Base-by-base conservation (phyloP, 1,140 invertebrate genomes). In the Sitophilus oryzae region DNA sequence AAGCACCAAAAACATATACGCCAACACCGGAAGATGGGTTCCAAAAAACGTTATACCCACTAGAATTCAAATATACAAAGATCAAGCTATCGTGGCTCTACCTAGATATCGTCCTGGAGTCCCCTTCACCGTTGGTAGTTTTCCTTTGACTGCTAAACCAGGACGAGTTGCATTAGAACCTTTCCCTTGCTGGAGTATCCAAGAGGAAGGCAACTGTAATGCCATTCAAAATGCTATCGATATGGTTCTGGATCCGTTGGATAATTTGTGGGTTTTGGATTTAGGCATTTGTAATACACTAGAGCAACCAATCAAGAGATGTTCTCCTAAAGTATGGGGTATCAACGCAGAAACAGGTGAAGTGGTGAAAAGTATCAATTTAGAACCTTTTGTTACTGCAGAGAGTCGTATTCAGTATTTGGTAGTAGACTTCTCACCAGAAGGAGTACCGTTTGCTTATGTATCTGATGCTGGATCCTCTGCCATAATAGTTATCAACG, bases 211-310 rank as follows among this genome's bases (percentile, higher is more conserved):
- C 15, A 80, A 79, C 62, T 81, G 80, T 53, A 67, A 79, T 25
- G 79, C 79, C 0, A 59, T 84, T 1, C 80, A 83, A 53, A 81
- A 75, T 8, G 82, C 73, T 8, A 77, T 83, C 2, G 82, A 84
- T 62, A 64, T 83, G 2, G 72, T 69, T 30, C 56, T 83, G 18
- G 82, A 83, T 66, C 61, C 65, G 14, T 67, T 79, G 64, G 79
- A 79, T 53, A 76, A 81, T n/a, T 65, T 86, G 1, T 87, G 85
- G 84, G 74, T 79, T 1, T 70, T 87, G 40, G 84, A 86, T 61
- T 75, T 75, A 35, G 84, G 84, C 30, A 73, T 84, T 25, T 77
- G 82, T 1, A 82, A 86, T 55, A 83, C 80, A 1, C 62, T 84
- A 38, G 77, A 80, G 46, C 73, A 78, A 25, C 82, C 83, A 0